Evolutionary conservation across 1,140 invertebrate species (phyloP).

Genomic region (Drosophila kepulauana): DNA sequence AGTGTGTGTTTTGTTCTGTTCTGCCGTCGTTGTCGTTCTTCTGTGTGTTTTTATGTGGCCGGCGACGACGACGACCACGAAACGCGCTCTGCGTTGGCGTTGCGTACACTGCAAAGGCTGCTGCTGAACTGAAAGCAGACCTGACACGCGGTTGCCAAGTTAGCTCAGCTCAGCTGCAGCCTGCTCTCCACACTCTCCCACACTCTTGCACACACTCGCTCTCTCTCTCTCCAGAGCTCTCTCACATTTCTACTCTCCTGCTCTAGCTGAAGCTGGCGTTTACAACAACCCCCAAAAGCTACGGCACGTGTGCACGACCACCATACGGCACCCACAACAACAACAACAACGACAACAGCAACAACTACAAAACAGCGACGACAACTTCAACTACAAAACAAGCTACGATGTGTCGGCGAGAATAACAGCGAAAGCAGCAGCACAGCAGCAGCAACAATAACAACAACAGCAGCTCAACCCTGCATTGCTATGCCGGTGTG

Average conservation of each 20-base stretch:
- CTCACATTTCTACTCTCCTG: not conserved
- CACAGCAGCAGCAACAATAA: conserved; percentile 21
- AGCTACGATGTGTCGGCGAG: conserved; percentile 1
- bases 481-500: conserved; percentile 53
- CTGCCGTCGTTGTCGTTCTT: conserved; percentile 48
- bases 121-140: conserved; percentile 70
- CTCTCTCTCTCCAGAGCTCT: not conserved
- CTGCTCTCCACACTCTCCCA: conserved; percentile 9
- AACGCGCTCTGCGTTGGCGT: conserved; percentile 60
- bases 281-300: conserved; percentile 32
- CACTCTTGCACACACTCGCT: not conserved
- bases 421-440: conserved; percentile 17
- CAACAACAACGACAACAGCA: conserved; percentile 21
- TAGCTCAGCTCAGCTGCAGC: conserved; percentile 43
- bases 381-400: not conserved
- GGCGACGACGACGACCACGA: conserved; percentile 56
- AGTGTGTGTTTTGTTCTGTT: conserved; percentile 4
- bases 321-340: conserved; percentile 50
- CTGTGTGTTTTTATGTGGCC: conserved; percentile 37
- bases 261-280: not conserved
- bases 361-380: conserved; percentile 15
- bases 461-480: conserved; percentile 41
- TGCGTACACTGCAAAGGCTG: conserved; percentile 68
- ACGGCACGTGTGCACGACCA: conserved; percentile 43
- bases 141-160: conserved; percentile 62